phyloP scores from a whole-genome alignment of 1,140 invertebrate species.

The Ostrea edulis region DNA sequence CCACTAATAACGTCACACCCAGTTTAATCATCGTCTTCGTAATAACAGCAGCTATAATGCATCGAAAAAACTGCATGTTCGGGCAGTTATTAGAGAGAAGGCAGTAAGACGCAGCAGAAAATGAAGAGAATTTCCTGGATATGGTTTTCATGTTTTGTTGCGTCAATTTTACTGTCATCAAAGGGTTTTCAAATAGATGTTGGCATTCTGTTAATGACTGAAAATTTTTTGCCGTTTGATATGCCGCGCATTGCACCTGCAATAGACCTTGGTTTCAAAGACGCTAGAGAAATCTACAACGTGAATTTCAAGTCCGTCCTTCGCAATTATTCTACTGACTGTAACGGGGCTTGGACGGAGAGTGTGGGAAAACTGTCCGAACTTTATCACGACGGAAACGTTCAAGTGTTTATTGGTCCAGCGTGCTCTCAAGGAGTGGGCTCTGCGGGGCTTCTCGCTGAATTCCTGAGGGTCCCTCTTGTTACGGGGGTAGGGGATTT shows the following conservation, averaged over 20 bases:
- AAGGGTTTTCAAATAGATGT: constrained; percentile 1
- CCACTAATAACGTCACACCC: no score
- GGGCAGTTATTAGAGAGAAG: no score
- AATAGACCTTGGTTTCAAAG: neutral
- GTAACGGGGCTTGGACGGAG: neutral
- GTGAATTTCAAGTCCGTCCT: neutral
- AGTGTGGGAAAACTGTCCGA: constrained; percentile 22
- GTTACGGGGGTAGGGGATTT: constrained; percentile 44
- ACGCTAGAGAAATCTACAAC: neutral
- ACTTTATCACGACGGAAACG: neutral
- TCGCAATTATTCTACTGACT: neutral
- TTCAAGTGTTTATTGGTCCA: constrained; percentile 21
- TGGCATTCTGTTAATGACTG: constrained; percentile 38
- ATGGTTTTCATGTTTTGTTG: neutral
- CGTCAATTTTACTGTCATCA: neutral
- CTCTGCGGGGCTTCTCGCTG: constrained; percentile 18
- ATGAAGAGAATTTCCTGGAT: neutral
- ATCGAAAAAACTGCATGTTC: no score
- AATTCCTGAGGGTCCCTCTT: constrained; percentile 34
- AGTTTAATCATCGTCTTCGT: no score
- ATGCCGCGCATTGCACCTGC: constrained; percentile 37
- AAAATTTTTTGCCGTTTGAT: constrained; percentile 28
- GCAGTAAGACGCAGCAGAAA: neutral
- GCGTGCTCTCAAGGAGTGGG: constrained; percentile 41
- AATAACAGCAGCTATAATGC: no score